Base-by-base conservation (phyloP, 2,113 vertebrate species). In the Indicator maculatus region DNA sequence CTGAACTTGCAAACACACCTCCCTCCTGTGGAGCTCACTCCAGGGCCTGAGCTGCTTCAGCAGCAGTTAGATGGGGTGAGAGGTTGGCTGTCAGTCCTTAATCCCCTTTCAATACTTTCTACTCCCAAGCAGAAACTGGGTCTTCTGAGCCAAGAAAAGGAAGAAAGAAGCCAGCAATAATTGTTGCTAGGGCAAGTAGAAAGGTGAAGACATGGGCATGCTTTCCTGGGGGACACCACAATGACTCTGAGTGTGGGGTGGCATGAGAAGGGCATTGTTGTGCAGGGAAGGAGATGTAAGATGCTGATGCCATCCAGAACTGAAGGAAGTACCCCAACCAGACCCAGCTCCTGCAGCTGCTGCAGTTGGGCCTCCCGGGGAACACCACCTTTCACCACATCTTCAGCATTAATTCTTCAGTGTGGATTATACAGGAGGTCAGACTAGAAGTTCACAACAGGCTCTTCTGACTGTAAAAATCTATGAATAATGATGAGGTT, bases 391-490 rank as follows among this genome's bases (percentile, higher is more conserved):
- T 67, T n/a, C 67, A 80, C 56, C 58, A 74, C 61, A 50, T 36
- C 60, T 69, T 55, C 30, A 55, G 36, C n/a, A 33, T 41, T 47
- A 36, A 44, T 78, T 95, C 84, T 80, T 65, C 75, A 59, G 2
- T 26, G 11, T 41, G 28, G 44, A 9, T 50, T 69, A n/a, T 2
- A 41, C 26, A 81, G 38, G 28, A 90, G 38, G 24, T 78, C 85
- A 91, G 74, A 65, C 53, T 60, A 21, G 58, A 64, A 36, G 38
- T 60, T 28, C 53, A 14, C n/a, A 60, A 76, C 38, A 63, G 76
- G 44, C 36, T 23, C 39, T 93, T 93, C 84, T 69, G 73, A 75
- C 65, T 72, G 59, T 45, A 77, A 84, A 91, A 92, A 75, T 60
- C 67, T 47, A 27, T 78, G 26, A 83, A 86, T 91, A 81, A 83